These are phyloP conservation scores for Silurus asotus DNA, from an alignment of 2,113 vertebrate genomes.

Conservation along the genomic window DNA sequence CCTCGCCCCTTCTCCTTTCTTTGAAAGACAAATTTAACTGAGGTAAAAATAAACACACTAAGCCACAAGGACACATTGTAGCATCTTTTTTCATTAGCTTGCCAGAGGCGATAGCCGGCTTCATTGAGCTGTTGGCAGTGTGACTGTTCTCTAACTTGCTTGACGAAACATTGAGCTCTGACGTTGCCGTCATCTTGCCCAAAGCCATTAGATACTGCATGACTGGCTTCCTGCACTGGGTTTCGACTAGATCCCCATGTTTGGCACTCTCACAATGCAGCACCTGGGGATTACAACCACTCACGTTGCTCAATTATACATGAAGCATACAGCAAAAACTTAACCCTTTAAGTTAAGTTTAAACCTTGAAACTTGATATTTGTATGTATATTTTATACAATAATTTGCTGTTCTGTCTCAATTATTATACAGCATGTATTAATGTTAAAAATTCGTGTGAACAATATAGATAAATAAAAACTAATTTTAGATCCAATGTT, in stretches of 20 bases:
- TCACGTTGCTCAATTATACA: conserved; percentile 54
- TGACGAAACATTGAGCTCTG: conserved; percentile 54
- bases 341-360: conserved; percentile 40
- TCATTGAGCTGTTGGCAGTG: conserved; percentile 30
- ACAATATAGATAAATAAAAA: background rate
- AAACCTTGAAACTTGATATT: conserved; percentile 10
- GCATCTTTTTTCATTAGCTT: conserved; percentile 10
- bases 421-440: background rate
- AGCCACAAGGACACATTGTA: background rate
- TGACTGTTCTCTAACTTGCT: conserved; percentile 6
- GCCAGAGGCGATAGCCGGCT: conserved; percentile 24
- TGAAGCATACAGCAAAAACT: conserved; percentile 48
- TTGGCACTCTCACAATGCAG: conserved; percentile 48
- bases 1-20: background rate
- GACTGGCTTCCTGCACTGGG: conserved; percentile 58
- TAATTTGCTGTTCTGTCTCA: background rate
- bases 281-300: conserved; percentile 55
- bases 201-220: conserved; percentile 61
- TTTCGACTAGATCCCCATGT: conserved; percentile 66
- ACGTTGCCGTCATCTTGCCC: conserved; percentile 50
- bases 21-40: background rate
- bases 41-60: conserved; percentile 7
- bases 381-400: conserved; percentile 27
- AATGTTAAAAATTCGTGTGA: background rate
- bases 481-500: background rate